These are phyloP conservation scores for Idaea aversata DNA, from an alignment of 2,888 invertebrate species.

Conservation along the genomic window DNA sequence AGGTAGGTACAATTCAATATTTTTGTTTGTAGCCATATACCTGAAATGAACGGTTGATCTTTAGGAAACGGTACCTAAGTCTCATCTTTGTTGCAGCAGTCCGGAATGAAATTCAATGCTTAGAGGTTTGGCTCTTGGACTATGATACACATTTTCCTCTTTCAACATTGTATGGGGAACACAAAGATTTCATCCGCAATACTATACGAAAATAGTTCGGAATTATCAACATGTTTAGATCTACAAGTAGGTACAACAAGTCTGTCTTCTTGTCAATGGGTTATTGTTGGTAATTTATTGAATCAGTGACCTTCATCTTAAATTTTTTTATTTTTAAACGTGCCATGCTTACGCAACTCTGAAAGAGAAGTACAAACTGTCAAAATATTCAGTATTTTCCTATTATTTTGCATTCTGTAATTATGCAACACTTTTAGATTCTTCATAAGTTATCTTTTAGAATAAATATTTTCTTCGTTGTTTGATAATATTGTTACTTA, in stretches of 20 bases:
- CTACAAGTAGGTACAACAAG: too few species aligned
- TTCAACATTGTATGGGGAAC: constrained; percentile 39
- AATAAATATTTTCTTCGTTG: too few species aligned
- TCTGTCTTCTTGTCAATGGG: constrained; percentile 47
- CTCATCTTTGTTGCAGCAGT: too few species aligned
- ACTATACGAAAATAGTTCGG: constrained; percentile 56
- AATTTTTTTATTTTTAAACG: constrained; percentile 35
- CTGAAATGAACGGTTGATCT: too few species aligned
- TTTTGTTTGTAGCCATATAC: too few species aligned
- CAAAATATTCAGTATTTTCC: not conserved
- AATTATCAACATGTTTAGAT: constrained; percentile 49
- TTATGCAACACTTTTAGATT: not conserved
- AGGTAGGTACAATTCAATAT: too few species aligned
- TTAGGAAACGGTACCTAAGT: too few species aligned
- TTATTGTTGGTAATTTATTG: constrained; percentile 53
- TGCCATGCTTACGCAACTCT: not conserved
- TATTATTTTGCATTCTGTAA: not conserved
- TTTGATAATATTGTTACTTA: too few species aligned
- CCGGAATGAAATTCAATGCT: not conserved
- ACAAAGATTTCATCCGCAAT: constrained; percentile 45
- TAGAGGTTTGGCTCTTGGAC: not conserved
- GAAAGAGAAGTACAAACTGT: not conserved
- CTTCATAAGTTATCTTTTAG: not conserved
- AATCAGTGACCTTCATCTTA: constrained; percentile 62
- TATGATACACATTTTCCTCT: constrained; percentile 35